These are phyloP conservation scores for Istiophorus platypterus DNA, from an alignment of 2,113 vertebrate species.

Conservation along the genomic window DNA sequence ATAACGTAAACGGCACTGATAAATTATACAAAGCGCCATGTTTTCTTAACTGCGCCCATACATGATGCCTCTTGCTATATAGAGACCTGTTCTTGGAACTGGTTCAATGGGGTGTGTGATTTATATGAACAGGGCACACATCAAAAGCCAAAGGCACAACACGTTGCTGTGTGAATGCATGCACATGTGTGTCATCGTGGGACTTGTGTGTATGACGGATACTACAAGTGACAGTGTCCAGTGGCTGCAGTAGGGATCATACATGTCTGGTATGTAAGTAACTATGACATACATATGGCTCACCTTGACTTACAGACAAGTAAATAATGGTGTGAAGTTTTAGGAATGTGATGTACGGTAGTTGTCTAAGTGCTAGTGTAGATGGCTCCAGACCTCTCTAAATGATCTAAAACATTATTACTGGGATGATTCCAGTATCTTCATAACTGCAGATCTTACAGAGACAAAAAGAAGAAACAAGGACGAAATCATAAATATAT, in stretches of 20 bases:
- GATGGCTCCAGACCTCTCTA: background rate
- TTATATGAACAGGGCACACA: slow-evolving; percentile 46
- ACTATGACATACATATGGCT: slow-evolving; percentile 16
- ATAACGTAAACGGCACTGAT: slow-evolving; percentile 29
- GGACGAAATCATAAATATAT: background rate
- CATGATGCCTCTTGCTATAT: slow-evolving; percentile 28
- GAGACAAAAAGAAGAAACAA: background rate
- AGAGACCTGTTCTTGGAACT: slow-evolving; percentile 46
- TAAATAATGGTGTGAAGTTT: too few relatives aligned
- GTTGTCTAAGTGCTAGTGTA: background rate
- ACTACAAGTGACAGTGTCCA: slow-evolving; percentile 21
- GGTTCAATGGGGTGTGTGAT: slow-evolving; percentile 18
- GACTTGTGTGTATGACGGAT: slow-evolving; percentile 43
- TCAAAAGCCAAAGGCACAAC: slow-evolving; percentile 44
- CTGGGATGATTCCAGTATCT: background rate
- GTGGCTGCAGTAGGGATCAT: slow-evolving; percentile 47
- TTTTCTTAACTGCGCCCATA: slow-evolving; percentile 37
- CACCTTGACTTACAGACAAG: slow-evolving; percentile 2
- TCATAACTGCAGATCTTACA: background rate
- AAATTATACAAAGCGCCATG: slow-evolving; percentile 30
- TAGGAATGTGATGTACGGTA: too few relatives aligned
- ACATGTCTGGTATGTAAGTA: slow-evolving; percentile 62
- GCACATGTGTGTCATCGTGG: slow-evolving; percentile 44
- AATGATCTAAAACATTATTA: slow-evolving; percentile 3
- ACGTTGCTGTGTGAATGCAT: slow-evolving; percentile 1